phyloP scores from a whole-genome alignment of 2,888 invertebrate species.

The Galerucella nymphaeae region DNA sequence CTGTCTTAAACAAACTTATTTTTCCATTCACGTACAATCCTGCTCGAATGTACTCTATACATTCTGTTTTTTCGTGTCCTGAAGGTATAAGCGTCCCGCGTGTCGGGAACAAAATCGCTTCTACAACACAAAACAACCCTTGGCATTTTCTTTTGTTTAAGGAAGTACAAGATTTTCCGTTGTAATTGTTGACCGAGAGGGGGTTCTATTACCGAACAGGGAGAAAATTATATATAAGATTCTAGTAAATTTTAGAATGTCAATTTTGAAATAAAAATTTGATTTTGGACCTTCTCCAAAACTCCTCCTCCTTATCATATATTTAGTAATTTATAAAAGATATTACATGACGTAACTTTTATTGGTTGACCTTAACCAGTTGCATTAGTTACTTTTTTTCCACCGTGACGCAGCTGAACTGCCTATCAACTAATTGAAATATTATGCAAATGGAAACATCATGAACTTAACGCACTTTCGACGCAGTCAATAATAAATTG shows the following conservation, averaged over 20 bases:
- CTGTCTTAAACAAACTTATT: neutral
- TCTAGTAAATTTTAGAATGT: no score
- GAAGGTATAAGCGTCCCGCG: constrained; percentile 21
- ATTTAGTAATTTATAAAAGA: no score
- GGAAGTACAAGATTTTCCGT: constrained; percentile 33
- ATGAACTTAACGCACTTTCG: constrained; percentile 6
- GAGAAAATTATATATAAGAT: neutral
- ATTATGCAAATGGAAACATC: constrained; percentile 30
- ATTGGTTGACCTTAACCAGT: constrained; percentile 5
- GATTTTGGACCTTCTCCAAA: no score
- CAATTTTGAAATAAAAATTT: no score
- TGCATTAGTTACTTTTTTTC: constrained; percentile 31
- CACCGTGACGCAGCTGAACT: constrained; percentile 28
- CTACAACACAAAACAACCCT: constrained; percentile 39
- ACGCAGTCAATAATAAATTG: constrained; percentile 35
- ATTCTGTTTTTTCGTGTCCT: constrained; percentile 21
- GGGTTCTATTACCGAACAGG: constrained; percentile 38
- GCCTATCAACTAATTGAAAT: constrained; percentile 35
- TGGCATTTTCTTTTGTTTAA: constrained; percentile 42
- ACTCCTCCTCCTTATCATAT: no score
- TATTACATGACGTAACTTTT: constrained; percentile 21
- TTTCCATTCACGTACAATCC: neutral
- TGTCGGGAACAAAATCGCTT: constrained; percentile 37
- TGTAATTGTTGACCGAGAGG: constrained; percentile 32
- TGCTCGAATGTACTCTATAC: neutral